Percentiles rank a stretch among this genome's conserved stretches.
phyloP scores from a whole-genome alignment of 2,888 invertebrate species.

The Ferdinandea cuprea region DNA sequence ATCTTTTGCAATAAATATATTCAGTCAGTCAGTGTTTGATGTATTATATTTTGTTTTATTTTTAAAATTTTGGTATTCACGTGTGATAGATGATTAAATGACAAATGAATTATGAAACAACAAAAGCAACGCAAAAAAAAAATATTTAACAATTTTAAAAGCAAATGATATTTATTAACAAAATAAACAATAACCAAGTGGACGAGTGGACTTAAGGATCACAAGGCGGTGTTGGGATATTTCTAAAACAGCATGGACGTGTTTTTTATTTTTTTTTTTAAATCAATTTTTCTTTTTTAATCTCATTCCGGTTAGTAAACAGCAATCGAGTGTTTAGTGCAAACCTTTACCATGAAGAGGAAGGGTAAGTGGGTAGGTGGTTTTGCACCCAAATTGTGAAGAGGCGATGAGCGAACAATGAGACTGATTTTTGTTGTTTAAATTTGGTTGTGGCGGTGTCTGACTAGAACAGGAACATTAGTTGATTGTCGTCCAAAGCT shows the following conservation, averaged over 20 bases:
- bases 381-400: neutral
- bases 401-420: conserved; percentile 12
- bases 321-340: conserved; percentile 22
- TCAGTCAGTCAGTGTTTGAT: conserved; percentile 17
- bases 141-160: conserved; percentile 22
- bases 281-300: too few species aligned
- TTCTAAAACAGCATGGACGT: neutral
- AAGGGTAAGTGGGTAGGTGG: neutral
- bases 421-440: conserved; percentile 22
- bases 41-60: conserved; percentile 29
- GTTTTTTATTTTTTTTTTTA: neutral
- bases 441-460: too few species aligned
- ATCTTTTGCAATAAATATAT: neutral
- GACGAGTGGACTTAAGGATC: conserved; percentile 3
- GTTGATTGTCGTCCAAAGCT: too few species aligned
- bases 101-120: conserved; percentile 64
- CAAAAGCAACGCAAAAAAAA: conserved; percentile 50
- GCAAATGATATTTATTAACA: conserved; percentile 40
- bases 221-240: neutral
- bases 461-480: too few species aligned
- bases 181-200: conserved; percentile 31
- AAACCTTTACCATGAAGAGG: conserved; percentile 44
- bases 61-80: conserved; percentile 53
- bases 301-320: conserved; percentile 33
- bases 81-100: conserved; percentile 44